Evolutionary conservation across 2,888 invertebrate genomes (phyloP).

Genomic region (Pycnomerus fuliginosus): DNA sequence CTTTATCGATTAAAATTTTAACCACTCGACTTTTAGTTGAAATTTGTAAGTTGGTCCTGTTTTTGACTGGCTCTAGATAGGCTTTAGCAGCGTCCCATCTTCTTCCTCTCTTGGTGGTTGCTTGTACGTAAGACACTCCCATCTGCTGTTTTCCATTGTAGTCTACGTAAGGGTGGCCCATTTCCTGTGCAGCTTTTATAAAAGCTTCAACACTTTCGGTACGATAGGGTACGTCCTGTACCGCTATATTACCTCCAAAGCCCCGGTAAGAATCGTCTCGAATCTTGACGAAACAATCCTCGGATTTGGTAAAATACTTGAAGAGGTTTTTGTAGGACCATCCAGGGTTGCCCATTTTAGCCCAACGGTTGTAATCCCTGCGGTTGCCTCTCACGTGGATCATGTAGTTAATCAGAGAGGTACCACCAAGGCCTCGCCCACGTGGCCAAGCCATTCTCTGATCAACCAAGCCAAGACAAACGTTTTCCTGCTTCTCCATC

Average conservation of each 20-base stretch:
- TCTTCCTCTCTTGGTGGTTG: constrained; percentile 59
- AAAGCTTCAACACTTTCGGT: constrained; percentile 58
- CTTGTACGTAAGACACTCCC: constrained; percentile 65
- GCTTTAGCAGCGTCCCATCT: constrained; percentile 68
- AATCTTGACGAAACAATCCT: constrained; percentile 43
- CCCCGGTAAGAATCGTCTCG: constrained; percentile 46
- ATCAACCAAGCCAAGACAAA: constrained; percentile 54
- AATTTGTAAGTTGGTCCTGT: constrained; percentile 67
- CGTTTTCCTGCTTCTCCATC: constrained; percentile 58
- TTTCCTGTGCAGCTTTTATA: constrained; percentile 62
- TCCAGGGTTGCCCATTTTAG: constrained; percentile 55
- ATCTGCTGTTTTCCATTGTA: constrained; percentile 65
- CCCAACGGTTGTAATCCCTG: constrained; percentile 70
- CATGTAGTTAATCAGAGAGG: constrained; percentile 51
- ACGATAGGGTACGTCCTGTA: constrained; percentile 50
- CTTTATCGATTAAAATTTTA: constrained; percentile 64
- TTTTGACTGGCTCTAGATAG: constrained; percentile 61
- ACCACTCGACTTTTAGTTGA: constrained; percentile 63
- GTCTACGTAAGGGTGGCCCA: constrained; percentile 68
- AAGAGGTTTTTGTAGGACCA: constrained; percentile 55
- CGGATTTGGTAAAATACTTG: constrained; percentile 43
- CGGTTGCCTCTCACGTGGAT: constrained; percentile 61
- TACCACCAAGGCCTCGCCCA: constrained; percentile 60
- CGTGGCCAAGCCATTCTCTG: constrained; percentile 52
- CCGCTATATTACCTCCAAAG: constrained; percentile 35